A percentile compares a stretch with the other conserved stretches of the same genome.
Evolutionary conservation across 2,888 invertebrate genomes (phyloP).

Genomic region (Platycnemis pennipes): DNA sequence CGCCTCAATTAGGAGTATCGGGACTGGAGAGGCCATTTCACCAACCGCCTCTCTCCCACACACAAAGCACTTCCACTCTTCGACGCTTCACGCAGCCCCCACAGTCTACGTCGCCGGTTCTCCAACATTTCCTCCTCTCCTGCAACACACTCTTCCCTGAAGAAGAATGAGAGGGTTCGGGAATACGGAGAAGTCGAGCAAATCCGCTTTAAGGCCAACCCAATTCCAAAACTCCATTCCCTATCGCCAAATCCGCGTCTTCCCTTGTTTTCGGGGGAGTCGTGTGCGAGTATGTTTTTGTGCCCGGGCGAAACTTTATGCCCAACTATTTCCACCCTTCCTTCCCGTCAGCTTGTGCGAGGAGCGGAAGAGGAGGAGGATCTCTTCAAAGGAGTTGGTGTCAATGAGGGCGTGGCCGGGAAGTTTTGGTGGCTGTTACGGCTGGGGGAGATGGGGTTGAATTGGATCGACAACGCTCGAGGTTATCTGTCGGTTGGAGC

Average conservation of each 20-base stretch:
- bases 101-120: too few species aligned
- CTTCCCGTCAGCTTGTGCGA: neutral
- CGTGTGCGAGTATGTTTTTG: neutral
- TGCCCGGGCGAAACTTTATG: neutral
- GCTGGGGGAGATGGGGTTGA: neutral
- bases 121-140: too few species aligned
- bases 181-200: neutral
- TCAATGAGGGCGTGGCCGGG: neutral
- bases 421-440: neutral
- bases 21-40: too few species aligned
- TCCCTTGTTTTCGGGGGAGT: neutral
- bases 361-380: neutral
- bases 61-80: too few species aligned
- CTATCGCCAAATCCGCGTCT: neutral
- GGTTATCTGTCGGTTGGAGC: neutral
- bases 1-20: neutral
- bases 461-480: neutral
- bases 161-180: neutral
- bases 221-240: neutral
- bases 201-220: slow-evolving; percentile 8
- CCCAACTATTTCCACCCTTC: neutral
- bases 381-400: neutral
- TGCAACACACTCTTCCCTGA: neutral
- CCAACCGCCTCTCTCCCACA: too few species aligned
- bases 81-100: too few species aligned